These are phyloP conservation scores for Zophobas morio DNA, from an alignment of 1,140 invertebrate genomes.

Conservation along the genomic window DNA sequence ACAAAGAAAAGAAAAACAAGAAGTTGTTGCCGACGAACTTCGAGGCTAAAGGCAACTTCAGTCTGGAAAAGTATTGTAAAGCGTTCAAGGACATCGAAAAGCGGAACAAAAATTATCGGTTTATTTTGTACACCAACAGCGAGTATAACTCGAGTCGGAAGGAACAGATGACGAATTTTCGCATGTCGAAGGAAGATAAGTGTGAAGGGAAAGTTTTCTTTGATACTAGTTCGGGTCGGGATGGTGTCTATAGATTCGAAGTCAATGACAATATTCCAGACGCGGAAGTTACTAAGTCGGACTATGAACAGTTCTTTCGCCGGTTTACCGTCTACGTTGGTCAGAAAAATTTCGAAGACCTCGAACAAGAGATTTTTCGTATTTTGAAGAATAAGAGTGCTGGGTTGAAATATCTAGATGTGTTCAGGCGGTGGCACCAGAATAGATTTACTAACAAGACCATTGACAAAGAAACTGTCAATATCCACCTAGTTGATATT, in stretches of 20 bases:
- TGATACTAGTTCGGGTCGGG: neutral
- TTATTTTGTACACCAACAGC: neutral
- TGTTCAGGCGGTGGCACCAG: neutral
- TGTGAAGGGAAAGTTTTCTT: neutral
- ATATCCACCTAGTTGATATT: constrained; percentile 2
- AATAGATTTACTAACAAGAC: neutral
- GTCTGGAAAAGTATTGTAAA: neutral
- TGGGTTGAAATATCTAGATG: neutral
- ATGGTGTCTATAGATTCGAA: neutral
- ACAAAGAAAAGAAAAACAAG: neutral
- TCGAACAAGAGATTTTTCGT: neutral
- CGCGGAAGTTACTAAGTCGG: neutral
- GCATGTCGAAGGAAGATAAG: neutral
- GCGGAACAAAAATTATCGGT: neutral
- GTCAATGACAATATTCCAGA: neutral
- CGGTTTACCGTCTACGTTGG: neutral
- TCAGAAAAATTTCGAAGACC: neutral
- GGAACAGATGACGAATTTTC: neutral
- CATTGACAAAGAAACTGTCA: neutral
- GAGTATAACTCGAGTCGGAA: neutral
- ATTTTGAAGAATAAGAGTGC: neutral
- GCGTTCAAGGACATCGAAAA: neutral
- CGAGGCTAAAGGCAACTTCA: constrained; percentile 3
- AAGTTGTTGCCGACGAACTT: neutral
- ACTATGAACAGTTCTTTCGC: neutral